These are phyloP conservation scores for Meteorus colon DNA, from an alignment of 2,888 invertebrate genomes.

Conservation along the genomic window DNA sequence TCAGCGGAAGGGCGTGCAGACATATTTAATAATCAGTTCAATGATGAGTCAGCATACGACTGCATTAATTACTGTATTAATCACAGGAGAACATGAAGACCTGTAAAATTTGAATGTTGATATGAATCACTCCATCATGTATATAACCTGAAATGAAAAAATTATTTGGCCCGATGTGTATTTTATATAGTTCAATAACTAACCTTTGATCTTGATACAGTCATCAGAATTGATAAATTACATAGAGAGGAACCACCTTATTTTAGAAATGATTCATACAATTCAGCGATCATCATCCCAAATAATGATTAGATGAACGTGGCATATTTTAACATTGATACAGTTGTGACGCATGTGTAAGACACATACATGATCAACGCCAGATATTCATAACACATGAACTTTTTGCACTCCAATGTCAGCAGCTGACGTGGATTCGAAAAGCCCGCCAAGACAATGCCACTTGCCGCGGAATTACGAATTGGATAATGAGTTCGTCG, in stretches of 20 bases:
- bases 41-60: conserved; percentile 15
- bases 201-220: background rate
- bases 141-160: background rate
- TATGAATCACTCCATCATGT: background rate
- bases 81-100: background rate
- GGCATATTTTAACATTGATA: too few species aligned
- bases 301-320: too few species aligned
- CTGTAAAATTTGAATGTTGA: background rate
- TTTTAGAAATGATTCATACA: background rate
- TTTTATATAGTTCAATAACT: background rate
- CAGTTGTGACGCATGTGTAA: too few species aligned
- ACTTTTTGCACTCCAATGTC: too few species aligned
- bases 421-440: too few species aligned
- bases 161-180: background rate
- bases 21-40: background rate
- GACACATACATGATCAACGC: too few species aligned
- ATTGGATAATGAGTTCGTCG: background rate
- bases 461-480: too few species aligned
- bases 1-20: background rate
- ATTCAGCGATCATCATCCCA: background rate
- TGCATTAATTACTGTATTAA: conserved; percentile 14
- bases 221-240: background rate
- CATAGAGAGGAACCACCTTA: background rate
- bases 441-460: too few species aligned
- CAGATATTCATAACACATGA: too few species aligned